Conservation (phyloP, 2,113 vertebrate species). For the Brachyhypopomus gauderio region DNA sequence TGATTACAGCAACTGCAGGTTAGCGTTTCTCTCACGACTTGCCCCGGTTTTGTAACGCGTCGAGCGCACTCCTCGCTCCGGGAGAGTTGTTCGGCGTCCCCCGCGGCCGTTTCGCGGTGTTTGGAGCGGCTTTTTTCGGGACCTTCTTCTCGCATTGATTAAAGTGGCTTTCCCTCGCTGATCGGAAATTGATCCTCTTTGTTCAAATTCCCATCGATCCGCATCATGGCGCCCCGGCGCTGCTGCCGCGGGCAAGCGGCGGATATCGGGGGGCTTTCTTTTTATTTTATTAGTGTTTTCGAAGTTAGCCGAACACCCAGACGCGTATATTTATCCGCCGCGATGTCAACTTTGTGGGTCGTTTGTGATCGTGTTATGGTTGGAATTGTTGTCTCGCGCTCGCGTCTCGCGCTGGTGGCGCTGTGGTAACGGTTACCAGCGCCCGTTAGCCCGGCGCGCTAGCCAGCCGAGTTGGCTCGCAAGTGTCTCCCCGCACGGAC, state of each 20-base stretch:
- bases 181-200: slow-evolving; percentile 95
- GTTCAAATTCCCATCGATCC: slow-evolving; percentile 94
- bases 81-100: slow-evolving; percentile 54
- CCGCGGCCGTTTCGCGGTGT: slow-evolving; percentile 61
- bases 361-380: slow-evolving; percentile 69
- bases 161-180: slow-evolving; percentile 71
- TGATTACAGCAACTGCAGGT: slow-evolving; percentile 98
- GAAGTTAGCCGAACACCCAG: slow-evolving; percentile 45
- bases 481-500: not conserved
- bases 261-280: slow-evolving; percentile 53
- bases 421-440: slow-evolving; percentile 70
- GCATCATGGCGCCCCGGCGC: slow-evolving; percentile 77
- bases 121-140: slow-evolving; percentile 60
- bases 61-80: slow-evolving; percentile 16
- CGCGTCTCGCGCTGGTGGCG: slow-evolving; percentile 71
- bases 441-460: slow-evolving; percentile 3
- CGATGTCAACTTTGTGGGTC: slow-evolving; percentile 70
- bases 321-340: not conserved
- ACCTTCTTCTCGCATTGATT: slow-evolving; percentile 80
- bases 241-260: slow-evolving; percentile 69
- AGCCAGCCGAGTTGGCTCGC: not conserved
- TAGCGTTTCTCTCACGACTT: slow-evolving; percentile 69
- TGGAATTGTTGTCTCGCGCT: slow-evolving; percentile 60
- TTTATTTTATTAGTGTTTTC: slow-evolving; percentile 45
- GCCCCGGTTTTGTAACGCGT: slow-evolving; percentile 40